Evolutionary conservation across 2,888 invertebrate genomes (phyloP).

Genomic region (Drymonia ruficornis): DNA sequence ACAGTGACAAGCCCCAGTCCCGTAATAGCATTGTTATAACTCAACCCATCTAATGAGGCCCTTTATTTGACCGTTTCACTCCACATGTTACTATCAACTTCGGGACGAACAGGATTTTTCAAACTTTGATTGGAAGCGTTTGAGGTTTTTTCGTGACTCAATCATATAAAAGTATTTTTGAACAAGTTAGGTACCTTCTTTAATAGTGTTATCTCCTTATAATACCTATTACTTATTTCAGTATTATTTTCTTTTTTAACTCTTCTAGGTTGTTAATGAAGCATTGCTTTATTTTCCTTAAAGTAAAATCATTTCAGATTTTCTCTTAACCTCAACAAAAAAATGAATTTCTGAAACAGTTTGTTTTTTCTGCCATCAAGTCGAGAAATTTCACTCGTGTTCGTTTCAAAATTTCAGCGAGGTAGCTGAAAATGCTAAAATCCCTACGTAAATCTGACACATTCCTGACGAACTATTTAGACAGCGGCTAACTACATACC

Average conservation of each 20-base stretch:
- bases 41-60: slow-evolving; percentile 43
- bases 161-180: too few species aligned
- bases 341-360: too few species aligned
- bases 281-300: too few species aligned
- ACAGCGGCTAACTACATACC: slow-evolving; percentile 14
- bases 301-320: too few species aligned
- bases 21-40: slow-evolving; percentile 52
- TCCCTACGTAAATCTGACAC: slow-evolving; percentile 4
- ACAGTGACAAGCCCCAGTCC: slow-evolving; percentile 46
- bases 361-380: too few species aligned
- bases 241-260: too few species aligned
- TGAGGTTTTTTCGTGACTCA: not conserved
- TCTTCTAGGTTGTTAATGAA: too few species aligned
- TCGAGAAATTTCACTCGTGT: not conserved
- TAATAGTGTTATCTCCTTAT: too few species aligned
- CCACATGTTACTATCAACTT: slow-evolving; percentile 31
- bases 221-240: too few species aligned
- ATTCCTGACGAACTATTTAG: slow-evolving; percentile 4
- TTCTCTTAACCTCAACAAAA: too few species aligned
- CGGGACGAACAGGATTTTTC: slow-evolving; percentile 9
- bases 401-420: not conserved
- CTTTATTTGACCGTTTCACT: slow-evolving; percentile 32
- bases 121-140: slow-evolving; percentile 22
- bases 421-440: not conserved
- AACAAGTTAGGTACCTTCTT: too few species aligned